These are phyloP conservation scores for Halichoeres trimaculatus DNA, from an alignment of 2,113 vertebrate genomes.

Conservation along the genomic window DNA sequence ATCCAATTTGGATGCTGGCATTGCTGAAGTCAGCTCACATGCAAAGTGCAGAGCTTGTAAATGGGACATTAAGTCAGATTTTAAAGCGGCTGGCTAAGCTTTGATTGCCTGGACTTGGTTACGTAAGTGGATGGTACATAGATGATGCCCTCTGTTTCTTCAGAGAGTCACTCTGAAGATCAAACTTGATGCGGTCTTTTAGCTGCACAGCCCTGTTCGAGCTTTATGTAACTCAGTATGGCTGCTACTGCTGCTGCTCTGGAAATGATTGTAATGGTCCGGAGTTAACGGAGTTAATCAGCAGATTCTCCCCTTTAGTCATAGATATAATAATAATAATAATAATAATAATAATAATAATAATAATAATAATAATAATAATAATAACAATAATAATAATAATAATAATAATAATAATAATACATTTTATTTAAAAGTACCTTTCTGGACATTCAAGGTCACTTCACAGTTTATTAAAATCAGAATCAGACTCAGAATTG, in stretches of 20 bases:
- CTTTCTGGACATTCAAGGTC: no score
- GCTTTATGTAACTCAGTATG: slow-evolving; percentile 70
- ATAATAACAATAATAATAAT: no score
- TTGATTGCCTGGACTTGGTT: slow-evolving; percentile 63
- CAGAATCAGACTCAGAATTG: no score
- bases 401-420: no score
- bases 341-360: no score
- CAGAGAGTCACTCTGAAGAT: slow-evolving; percentile 29
- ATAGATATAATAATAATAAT: no score
- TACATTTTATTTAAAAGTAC: no score
- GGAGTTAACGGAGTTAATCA: no score
- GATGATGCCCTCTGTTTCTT: slow-evolving; percentile 22
- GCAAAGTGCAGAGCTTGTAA: slow-evolving; percentile 33
- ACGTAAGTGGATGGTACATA: slow-evolving; percentile 25
- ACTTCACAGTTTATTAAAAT: no score
- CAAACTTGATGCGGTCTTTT: slow-evolving; percentile 40
- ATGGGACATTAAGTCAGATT: slow-evolving; percentile 67
- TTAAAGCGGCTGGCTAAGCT: slow-evolving; percentile 58
- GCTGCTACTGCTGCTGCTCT: slow-evolving; percentile 26
- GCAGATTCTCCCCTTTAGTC: neutral
- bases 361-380: no score
- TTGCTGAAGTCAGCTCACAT: slow-evolving; percentile 16
- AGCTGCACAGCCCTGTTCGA: slow-evolving; percentile 17
- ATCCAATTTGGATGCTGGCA: neutral
- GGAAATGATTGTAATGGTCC: neutral